phyloP scores from a whole-genome alignment of 1,140 invertebrate genomes.

The Apis florea region DNA sequence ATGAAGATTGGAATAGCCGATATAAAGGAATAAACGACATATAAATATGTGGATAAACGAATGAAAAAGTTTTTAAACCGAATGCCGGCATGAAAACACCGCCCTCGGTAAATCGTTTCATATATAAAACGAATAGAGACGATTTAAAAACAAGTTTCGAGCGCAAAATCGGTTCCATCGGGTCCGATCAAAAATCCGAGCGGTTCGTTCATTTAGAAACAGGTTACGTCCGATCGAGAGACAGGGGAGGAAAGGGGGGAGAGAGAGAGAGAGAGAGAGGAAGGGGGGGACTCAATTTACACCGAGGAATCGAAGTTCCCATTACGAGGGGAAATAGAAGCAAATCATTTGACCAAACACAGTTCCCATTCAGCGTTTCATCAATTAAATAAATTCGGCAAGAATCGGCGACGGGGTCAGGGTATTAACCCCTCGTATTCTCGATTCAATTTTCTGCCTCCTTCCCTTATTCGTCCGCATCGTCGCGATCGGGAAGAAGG shows the following conservation, averaged over 20 bases:
- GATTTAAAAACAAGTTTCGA: constrained; percentile 1
- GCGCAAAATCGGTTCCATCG: neutral
- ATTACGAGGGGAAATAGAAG: constrained; percentile 44
- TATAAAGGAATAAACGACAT: neutral
- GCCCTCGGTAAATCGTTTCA: neutral
- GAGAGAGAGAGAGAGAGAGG: neutral
- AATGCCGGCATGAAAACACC: neutral
- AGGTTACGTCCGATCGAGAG: neutral
- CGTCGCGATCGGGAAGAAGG: neutral
- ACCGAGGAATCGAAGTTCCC: constrained; percentile 33
- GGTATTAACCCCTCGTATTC: constrained; percentile 23
- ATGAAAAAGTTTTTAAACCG: constrained; percentile 1
- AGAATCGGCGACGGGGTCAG: constrained; percentile 10
- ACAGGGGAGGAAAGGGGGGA: neutral
- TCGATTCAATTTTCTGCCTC: constrained; percentile 33
- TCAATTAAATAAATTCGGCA: constrained; percentile 51
- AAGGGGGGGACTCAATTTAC: constrained; percentile 20
- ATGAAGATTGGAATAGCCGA: neutral
- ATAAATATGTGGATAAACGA: constrained; percentile 1
- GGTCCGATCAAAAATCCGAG: neutral
- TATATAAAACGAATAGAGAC: neutral
- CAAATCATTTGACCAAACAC: constrained; percentile 46
- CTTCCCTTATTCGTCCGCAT: too few relatives aligned
- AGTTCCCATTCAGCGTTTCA: constrained; percentile 44
- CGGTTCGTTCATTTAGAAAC: constrained; percentile 26